These are phyloP conservation scores for Umimayanthus kanabou DNA, from an alignment of 92 coral and sea anemone species.

Conservation along the genomic window DNA sequence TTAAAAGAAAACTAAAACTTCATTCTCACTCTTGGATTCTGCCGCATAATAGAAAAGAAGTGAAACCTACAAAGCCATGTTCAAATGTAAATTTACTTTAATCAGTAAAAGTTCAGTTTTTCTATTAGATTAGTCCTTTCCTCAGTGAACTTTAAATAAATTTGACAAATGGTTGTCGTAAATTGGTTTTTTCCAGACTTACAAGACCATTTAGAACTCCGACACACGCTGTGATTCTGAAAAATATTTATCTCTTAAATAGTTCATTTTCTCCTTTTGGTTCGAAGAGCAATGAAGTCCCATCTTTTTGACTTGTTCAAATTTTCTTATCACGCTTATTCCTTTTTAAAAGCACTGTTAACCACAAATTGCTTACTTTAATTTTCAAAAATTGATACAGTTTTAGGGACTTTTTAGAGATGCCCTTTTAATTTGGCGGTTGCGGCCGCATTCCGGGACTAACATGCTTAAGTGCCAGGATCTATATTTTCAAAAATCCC, in stretches of 20 bases:
- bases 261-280: too few relatives aligned
- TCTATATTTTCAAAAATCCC: too few relatives aligned
- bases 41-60: neutral
- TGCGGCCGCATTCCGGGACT: too few relatives aligned
- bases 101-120: too few relatives aligned
- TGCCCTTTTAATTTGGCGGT: neutral
- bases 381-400: neutral
- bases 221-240: too few relatives aligned
- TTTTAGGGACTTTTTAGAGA: too few relatives aligned
- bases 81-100: neutral
- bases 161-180: neutral
- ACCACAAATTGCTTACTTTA: too few relatives aligned
- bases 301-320: neutral
- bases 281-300: neutral
- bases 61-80: neutral
- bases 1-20: neutral
- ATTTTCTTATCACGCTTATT: neutral
- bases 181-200: too few relatives aligned
- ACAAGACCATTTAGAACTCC: neutral
- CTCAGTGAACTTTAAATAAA: neutral
- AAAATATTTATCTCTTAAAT: too few relatives aligned
- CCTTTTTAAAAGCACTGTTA: neutral
- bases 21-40: neutral
- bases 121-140: neutral
- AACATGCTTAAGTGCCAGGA: neutral